These are phyloP conservation scores for Alsophila aescularia DNA, from an alignment of 2,888 invertebrate species.

Conservation along the genomic window DNA sequence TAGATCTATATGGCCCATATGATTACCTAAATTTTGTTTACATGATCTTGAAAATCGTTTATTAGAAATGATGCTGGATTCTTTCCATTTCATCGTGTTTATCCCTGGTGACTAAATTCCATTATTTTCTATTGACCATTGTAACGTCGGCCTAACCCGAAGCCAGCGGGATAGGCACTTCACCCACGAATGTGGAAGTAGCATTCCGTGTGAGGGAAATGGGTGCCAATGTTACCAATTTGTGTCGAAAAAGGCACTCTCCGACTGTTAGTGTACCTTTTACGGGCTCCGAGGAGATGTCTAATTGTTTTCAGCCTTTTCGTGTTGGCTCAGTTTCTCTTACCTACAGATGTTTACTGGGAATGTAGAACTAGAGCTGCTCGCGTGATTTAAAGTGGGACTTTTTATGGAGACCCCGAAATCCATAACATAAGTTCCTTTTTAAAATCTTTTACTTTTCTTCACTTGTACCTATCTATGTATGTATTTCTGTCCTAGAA, in stretches of 20 bases:
- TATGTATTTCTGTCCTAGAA: too few species aligned
- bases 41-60: too few species aligned
- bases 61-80: too few species aligned
- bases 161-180: constrained; percentile 20
- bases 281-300: constrained; percentile 21
- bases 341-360: neutral
- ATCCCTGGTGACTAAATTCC: too few species aligned
- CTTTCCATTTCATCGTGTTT: neutral
- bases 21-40: too few species aligned
- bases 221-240: constrained; percentile 30
- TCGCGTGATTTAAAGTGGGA: too few species aligned
- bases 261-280: constrained; percentile 34
- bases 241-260: constrained; percentile 32
- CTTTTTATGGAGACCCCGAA: too few species aligned
- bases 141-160: constrained; percentile 11
- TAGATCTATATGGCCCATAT: too few species aligned
- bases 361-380: too few species aligned
- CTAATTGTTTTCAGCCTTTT: constrained; percentile 16
- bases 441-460: too few species aligned
- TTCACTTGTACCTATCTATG: too few species aligned
- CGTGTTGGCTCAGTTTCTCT: neutral
- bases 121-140: neutral
- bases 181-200: constrained; percentile 26
- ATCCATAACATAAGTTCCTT: too few species aligned
- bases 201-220: constrained; percentile 28